Evolutionary conservation across 2,113 vertebrate species (phyloP).

Genomic region (Picathartes gymnocephalus): DNA sequence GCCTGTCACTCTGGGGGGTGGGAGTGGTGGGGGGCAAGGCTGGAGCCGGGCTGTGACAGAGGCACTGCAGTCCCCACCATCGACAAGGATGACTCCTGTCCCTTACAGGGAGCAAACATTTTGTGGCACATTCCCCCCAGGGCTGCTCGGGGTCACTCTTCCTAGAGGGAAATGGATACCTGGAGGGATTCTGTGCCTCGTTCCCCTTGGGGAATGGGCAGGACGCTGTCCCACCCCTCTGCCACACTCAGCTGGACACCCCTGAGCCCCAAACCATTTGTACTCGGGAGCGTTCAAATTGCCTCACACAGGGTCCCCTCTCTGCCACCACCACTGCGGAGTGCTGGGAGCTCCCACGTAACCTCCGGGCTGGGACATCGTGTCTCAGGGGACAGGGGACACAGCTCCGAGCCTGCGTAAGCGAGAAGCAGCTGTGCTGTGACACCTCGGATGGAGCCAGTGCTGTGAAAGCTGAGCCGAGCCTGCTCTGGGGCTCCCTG

Average conservation of each 20-base stretch:
- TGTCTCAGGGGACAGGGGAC: conserved; percentile 13
- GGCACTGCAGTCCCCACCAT: background rate
- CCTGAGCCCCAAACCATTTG: background rate
- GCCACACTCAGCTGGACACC: background rate
- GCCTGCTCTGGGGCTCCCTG: background rate
- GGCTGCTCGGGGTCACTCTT: background rate
- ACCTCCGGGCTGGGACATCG: conserved; percentile 40
- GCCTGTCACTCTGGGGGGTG: background rate
- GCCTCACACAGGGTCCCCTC: background rate
- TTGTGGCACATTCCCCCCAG: background rate
- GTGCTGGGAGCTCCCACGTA: background rate
- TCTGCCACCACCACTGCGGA: rapidly evolving
- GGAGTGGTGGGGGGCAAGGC: rapidly evolving
- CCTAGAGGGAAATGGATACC: background rate
- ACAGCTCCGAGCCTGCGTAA: conserved; percentile 1
- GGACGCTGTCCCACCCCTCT: background rate
- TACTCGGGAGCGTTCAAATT: background rate
- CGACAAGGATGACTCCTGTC: rapidly evolving
- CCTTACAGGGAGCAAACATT: background rate
- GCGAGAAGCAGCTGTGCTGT: conserved; percentile 5
- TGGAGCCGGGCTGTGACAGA: background rate
- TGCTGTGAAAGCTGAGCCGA: conserved; percentile 35
- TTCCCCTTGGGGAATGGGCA: background rate
- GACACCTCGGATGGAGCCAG: conserved; percentile 10
- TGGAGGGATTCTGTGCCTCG: background rate